Conservation (phyloP, 1,140 invertebrate species). For the Matsumurasca onukii region DNA sequence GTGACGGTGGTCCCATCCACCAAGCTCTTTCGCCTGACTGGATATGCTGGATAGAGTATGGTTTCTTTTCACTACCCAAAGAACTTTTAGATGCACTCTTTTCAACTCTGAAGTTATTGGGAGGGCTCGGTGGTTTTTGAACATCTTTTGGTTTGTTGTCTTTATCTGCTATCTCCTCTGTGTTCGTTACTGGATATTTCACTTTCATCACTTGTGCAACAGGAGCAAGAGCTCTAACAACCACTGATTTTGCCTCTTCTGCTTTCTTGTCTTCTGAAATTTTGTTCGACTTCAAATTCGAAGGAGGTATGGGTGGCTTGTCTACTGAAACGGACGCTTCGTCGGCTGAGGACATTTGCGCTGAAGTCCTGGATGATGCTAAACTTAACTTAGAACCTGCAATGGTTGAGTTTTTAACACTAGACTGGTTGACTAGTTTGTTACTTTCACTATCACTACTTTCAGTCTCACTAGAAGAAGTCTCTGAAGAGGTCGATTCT, state of each 20-base stretch:
- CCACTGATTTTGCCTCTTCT: slow-evolving; percentile 68
- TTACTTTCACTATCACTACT: slow-evolving; percentile 34
- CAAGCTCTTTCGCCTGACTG: slow-evolving; percentile 60
- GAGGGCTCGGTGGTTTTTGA: neutral
- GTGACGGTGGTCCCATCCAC: slow-evolving; percentile 52
- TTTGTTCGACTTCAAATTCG: slow-evolving; percentile 47
- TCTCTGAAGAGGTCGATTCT: slow-evolving; percentile 39
- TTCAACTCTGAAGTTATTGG: too few species aligned
- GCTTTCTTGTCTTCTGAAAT: slow-evolving; percentile 6
- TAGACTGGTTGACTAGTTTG: slow-evolving; percentile 32
- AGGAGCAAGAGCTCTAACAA: slow-evolving; percentile 66
- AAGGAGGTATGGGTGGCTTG: slow-evolving; percentile 55
- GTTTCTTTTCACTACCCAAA: neutral
- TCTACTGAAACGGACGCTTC: slow-evolving; percentile 55
- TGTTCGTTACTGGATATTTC: slow-evolving; percentile 16
- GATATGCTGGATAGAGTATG: slow-evolving; percentile 30
- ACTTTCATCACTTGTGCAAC: slow-evolving; percentile 50
- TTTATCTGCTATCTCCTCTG: slow-evolving; percentile 30
- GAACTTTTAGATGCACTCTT: slow-evolving; percentile 1
- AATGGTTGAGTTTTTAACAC: slow-evolving; percentile 40
- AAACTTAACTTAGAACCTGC: slow-evolving; percentile 43
- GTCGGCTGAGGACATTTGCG: slow-evolving; percentile 56
- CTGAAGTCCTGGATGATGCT: slow-evolving; percentile 52
- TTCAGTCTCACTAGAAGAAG: slow-evolving; percentile 31
- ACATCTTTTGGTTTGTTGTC: slow-evolving; percentile 15